These are phyloP conservation scores for Aldrovandia affinis DNA, from an alignment of 2,797 vertebrate genomes.

Conservation along the genomic window DNA sequence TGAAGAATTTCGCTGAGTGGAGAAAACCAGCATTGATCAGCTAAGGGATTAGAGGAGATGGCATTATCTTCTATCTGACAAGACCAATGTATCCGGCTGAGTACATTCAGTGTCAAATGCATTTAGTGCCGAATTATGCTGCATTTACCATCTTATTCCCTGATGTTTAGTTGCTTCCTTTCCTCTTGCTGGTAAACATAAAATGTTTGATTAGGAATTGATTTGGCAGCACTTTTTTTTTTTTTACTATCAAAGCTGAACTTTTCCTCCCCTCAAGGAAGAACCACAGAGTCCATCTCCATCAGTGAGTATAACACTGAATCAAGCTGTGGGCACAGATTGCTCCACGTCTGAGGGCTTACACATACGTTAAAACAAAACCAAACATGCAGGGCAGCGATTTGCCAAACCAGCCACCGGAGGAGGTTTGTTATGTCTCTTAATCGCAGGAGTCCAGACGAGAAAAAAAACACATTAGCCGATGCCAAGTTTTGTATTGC, in stretches of 20 bases:
- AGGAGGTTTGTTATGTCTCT: constrained; percentile 36
- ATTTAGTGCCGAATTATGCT: background rate
- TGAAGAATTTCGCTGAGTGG: background rate
- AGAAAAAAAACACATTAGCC: constrained; percentile 54
- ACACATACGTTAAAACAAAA: background rate
- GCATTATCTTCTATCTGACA: background rate
- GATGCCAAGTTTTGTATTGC: constrained; percentile 55
- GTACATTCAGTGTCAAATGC: background rate
- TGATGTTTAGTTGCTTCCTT: background rate
- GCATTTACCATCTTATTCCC: background rate
- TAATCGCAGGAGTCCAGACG: constrained; percentile 44
- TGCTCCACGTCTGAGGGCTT: background rate
- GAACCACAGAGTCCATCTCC: background rate
- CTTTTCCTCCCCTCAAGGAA: background rate
- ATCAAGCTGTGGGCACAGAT: background rate
- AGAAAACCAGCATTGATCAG: background rate
- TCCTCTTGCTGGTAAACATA: background rate
- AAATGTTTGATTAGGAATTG: background rate
- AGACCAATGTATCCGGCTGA: background rate
- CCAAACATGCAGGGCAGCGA: background rate
- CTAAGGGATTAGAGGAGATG: background rate
- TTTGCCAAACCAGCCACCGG: background rate
- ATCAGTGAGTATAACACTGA: background rate
- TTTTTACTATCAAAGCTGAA: background rate
- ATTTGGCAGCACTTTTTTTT: background rate